Evolutionary conservation across 1,140 invertebrate genomes (phyloP), one percentile per base, ranked within the genome.

Genomic region (Zophobas morio): DNA sequence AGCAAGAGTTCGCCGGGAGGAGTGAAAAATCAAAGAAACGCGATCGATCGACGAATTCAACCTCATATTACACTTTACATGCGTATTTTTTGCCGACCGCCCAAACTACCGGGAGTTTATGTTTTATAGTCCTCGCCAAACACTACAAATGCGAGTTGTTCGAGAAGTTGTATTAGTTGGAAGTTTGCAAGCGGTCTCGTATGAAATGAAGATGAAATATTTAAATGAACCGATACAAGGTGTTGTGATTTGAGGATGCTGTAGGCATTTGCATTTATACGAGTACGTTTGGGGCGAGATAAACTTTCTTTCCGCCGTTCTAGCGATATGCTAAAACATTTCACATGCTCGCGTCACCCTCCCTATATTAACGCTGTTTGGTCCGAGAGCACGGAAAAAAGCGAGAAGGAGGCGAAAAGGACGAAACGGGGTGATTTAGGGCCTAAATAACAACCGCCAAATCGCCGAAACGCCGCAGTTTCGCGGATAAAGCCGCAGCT

Each of bases 181-280:
- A 74, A 79, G 74, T 76, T 79, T 76, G 47, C 53, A 79, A 79
- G 46, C 73, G 74, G 66, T 76, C 77, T 54, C 74, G 56, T 47
- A 73, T 75, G 66, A 74, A 75, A 79, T 76, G 78, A 75, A 75
- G 56, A 79, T 79, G 78, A 79, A 79, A 79, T 79, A 79, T 79
- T 79, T 74, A 79, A 75, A 79, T 73, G 70, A 66, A 51, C 70
- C 78, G 74, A 79, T 79, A 79, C 77, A 79, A 79, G 74, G 77
- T 78, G 77, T 78, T 74, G 71, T 78, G 77, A 74, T 78, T 78
- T 60, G 36, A 42, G 6, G 42, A 33, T 36, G 54, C 53, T 57
- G 71, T 73, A 51, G 71, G 46, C 42, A 74, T 74, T 74, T 74
- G 72, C 72, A 74, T 74, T 74, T 74, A 74, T 74, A 74, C 53